These are phyloP conservation scores for Drepanosiphum platanoidis DNA, from an alignment of 2,888 invertebrate genomes.

Conservation along the genomic window DNA sequence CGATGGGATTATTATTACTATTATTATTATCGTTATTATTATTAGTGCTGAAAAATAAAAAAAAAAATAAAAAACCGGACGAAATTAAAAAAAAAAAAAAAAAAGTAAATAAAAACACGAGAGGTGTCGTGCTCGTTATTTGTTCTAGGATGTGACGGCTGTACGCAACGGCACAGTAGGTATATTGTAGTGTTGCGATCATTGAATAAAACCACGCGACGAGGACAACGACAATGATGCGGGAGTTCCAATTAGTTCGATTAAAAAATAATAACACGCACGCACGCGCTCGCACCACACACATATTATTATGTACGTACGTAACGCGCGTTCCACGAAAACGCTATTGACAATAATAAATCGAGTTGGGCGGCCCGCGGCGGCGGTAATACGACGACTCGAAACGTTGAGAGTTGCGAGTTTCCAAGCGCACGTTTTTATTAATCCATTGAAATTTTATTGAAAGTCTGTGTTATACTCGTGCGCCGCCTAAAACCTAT, in stretches of 20 bases:
- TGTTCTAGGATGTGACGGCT: background rate
- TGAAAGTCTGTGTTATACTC: background rate
- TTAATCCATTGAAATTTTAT: background rate
- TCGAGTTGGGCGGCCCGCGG: background rate
- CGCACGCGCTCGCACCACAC: background rate
- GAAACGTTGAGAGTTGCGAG: background rate
- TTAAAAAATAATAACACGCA: conserved; percentile 30
- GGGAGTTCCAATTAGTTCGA: conserved; percentile 53
- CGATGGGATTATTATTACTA: conserved; percentile 29
- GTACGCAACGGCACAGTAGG: background rate
- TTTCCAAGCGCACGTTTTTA: conserved; percentile 9
- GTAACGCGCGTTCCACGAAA: conserved; percentile 9
- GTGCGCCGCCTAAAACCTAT: too few species aligned
- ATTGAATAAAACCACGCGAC: background rate
- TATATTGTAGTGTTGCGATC: background rate
- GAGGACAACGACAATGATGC: conserved; percentile 12
- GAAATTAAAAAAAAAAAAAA: background rate
- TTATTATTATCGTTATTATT: conserved; percentile 9
- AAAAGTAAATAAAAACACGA: background rate
- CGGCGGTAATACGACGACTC: background rate
- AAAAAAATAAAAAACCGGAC: conserved; percentile 17
- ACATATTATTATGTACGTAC: background rate
- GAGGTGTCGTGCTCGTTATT: background rate
- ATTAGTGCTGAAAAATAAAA: background rate
- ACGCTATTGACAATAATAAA: conserved; percentile 31